Evolutionary conservation across 2,797 vertebrate genomes (phyloP).

Genomic region (Phrynocephalus guinanensis): DNA sequence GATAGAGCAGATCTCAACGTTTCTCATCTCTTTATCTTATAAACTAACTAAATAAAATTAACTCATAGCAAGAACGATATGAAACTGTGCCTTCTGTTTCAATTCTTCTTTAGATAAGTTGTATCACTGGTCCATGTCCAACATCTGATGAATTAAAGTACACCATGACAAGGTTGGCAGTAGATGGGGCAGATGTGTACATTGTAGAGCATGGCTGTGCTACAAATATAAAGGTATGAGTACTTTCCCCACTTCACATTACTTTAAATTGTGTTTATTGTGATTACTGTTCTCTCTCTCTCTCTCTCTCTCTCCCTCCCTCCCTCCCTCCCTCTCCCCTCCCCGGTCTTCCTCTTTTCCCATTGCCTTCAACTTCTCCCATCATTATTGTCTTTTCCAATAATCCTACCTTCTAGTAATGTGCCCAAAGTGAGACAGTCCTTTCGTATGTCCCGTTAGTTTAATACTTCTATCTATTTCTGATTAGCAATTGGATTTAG

Average conservation of each 20-base stretch:
- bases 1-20: too few species aligned
- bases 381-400: too few species aligned
- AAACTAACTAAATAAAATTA: neutral
- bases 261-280: neutral
- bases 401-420: too few species aligned
- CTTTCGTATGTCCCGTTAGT: too few species aligned
- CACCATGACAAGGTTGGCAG: conserved; percentile 94
- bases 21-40: too few species aligned
- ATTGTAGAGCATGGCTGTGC: conserved; percentile 96
- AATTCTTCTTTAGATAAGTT: conserved; percentile 71
- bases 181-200: conserved; percentile 92
- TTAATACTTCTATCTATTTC: too few species aligned
- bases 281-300: neutral
- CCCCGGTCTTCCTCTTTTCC: too few species aligned
- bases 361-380: too few species aligned
- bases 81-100: fast-evolving
- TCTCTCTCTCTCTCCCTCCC: too few species aligned
- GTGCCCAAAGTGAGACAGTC: too few species aligned
- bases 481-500: too few species aligned
- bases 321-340: too few species aligned
- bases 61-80: neutral
- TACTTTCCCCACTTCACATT: neutral
- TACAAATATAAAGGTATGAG: conserved; percentile 89
- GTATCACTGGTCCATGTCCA: conserved; percentile 90
- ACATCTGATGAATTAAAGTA: conserved; percentile 96